phyloP scores from a whole-genome alignment of 2,888 invertebrate species.

The Agelastica alni region DNA sequence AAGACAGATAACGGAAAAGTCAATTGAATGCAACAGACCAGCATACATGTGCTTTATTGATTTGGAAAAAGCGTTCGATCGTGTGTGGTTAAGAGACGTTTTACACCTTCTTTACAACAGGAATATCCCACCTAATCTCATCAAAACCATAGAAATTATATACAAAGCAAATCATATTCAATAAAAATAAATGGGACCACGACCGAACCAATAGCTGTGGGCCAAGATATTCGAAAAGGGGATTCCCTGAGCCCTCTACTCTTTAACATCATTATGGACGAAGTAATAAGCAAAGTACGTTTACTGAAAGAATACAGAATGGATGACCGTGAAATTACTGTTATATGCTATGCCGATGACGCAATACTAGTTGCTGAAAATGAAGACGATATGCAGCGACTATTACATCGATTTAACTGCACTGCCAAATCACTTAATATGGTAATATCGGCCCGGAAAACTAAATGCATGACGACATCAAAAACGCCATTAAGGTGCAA shows the following conservation, averaged over 20 bases:
- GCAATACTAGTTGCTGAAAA: too few species aligned
- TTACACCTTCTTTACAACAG: background rate
- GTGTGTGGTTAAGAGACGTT: background rate
- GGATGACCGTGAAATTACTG: too few species aligned
- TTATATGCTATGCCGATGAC: too few species aligned
- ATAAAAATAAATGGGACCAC: background rate
- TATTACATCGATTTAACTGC: too few species aligned
- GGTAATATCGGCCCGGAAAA: too few species aligned
- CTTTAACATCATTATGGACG: background rate
- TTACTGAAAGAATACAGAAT: too few species aligned
- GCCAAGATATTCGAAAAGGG: background rate
- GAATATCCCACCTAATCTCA: background rate
- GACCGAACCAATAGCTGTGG: background rate
- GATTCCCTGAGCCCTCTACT: background rate
- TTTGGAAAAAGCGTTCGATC: background rate
- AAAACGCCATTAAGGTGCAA: too few species aligned
- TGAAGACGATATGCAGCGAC: too few species aligned
- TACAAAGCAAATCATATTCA: background rate
- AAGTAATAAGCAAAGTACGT: background rate
- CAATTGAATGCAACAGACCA: background rate
- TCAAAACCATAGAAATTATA: background rate
- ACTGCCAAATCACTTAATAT: too few species aligned
- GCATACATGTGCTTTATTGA: background rate
- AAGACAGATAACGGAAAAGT: too few species aligned
- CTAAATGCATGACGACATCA: too few species aligned